Evolutionary conservation across 2,888 invertebrate species (phyloP), one percentile per base, ranked within the genome.

Genomic region (Galerucella nymphaeae): DNA sequence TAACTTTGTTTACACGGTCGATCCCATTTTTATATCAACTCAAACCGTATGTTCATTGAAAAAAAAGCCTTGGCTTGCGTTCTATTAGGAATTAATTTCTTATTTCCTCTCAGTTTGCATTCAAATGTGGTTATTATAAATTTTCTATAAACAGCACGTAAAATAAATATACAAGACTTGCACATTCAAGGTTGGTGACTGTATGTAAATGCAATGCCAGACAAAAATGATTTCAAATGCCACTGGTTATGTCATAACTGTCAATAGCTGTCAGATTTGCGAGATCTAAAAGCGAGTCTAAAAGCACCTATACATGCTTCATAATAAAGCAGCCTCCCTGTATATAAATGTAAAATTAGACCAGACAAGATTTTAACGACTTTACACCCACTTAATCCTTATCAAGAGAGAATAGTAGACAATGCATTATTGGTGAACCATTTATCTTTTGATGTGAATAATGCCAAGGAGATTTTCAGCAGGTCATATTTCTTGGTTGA

Each of bases 91-190:
- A 66, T 66, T 66, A 57, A 58, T 57, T 66, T 42, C 66, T 18
- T 20, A 57, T 57, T 66, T 42, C 66, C 23, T 20, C 20, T n/a
- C 11, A 1, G 42, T 45, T 57, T 57, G 18, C 42, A 66, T 55
- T 57, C 66, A 66, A 57, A 57, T 18, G 42, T n/a, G 63, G 45
- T 57, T 16, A 58, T 70, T 70, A 55, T 70, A 70, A 65, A 65
- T 66, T 71, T 53, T 42, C 45, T 62, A 66, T 66, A 66, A 61
- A 48, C 62, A 42, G 71, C 66, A 53, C 61, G 62, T 66, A 59
- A 66, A 41, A 59, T 66, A 71, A 66, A 71, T 71, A 50, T 67
- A 42, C 59, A 45, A 20, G 42, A 45, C 45, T 67, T 67, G 45
- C 45, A 67, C 66, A 67, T 67, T 23, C 66, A 67, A 58, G 58